Evolutionary conservation across 2,113 vertebrate species (phyloP).

Genomic region (Lampris megalopsis): DNA sequence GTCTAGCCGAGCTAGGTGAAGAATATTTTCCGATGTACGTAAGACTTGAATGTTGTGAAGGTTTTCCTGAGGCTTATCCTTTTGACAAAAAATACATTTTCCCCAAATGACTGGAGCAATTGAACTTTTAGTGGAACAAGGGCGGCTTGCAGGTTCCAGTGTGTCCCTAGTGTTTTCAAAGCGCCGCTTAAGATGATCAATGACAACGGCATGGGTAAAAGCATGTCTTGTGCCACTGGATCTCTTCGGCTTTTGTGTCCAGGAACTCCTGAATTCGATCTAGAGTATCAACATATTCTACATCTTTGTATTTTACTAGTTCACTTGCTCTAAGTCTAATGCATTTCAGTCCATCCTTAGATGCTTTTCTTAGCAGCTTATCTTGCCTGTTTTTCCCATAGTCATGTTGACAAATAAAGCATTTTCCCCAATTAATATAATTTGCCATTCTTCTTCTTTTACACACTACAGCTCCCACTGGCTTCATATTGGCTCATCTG

Average conservation of each 20-base stretch:
- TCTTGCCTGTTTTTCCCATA: background rate
- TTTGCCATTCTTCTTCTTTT: background rate
- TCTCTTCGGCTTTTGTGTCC: background rate
- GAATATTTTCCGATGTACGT: background rate
- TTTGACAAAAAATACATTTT: background rate
- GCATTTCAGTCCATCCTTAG: slow-evolving; percentile 8
- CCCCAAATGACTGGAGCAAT: background rate
- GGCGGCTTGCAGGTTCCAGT: background rate
- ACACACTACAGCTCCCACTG: background rate
- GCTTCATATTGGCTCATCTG: too few species aligned
- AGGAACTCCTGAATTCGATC: background rate
- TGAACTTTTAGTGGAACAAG: background rate
- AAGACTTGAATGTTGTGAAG: background rate
- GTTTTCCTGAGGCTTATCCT: background rate
- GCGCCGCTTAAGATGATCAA: background rate
- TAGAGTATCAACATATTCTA: background rate
- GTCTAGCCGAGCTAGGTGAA: background rate
- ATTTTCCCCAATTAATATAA: background rate
- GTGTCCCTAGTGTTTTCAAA: background rate
- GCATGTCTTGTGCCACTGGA: background rate
- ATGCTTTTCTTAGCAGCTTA: background rate
- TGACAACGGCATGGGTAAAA: background rate
- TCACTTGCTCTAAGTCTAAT: slow-evolving; percentile 2
- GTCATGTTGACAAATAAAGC: slow-evolving; percentile 4
- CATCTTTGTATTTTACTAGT: slow-evolving; percentile 1